Conservation (phyloP, 2,888 invertebrate species). For the Netelia fuscicornis region DNA sequence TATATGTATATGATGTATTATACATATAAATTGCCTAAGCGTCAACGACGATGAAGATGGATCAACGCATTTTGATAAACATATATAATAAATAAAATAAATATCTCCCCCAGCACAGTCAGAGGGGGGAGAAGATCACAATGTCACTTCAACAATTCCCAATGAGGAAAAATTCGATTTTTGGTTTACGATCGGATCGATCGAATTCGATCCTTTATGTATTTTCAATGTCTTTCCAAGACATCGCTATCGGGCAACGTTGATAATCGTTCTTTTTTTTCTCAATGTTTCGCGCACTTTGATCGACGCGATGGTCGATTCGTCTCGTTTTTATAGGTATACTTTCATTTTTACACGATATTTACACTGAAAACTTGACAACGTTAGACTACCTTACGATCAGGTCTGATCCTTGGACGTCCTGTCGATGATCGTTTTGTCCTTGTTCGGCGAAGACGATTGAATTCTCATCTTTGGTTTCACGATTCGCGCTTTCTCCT, state of each 20-base stretch:
- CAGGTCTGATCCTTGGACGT: conserved; percentile 78
- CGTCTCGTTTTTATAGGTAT: conserved; percentile 21
- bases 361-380: conserved; percentile 74
- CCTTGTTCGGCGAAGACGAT: conserved; percentile 69
- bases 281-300: conserved; percentile 31
- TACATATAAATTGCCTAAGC: conserved; percentile 47
- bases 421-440: conserved; percentile 72
- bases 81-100: conserved; percentile 64
- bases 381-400: conserved; percentile 67
- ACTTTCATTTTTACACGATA: conserved; percentile 75
- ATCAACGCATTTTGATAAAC: conserved; percentile 39
- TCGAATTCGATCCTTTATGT: conserved; percentile 31
- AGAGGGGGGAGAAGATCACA: conserved; percentile 63
- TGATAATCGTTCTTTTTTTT: conserved; percentile 40
- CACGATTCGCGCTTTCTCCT: conserved; percentile 74
- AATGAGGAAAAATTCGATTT: conserved; percentile 25
- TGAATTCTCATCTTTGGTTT: conserved; percentile 73
- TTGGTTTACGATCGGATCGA: conserved; percentile 46
- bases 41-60: conserved; percentile 32
- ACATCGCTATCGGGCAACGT: conserved; percentile 50
- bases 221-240: conserved; percentile 15
- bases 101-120: conserved; percentile 46
- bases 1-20: conserved; percentile 27
- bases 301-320: conserved; percentile 44
- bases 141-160: conserved; percentile 66